Percentiles rank a stretch among this genome's conserved stretches.
Conservation (phyloP, 2,113 vertebrate genomes). For the Serinus canaria region DNA sequence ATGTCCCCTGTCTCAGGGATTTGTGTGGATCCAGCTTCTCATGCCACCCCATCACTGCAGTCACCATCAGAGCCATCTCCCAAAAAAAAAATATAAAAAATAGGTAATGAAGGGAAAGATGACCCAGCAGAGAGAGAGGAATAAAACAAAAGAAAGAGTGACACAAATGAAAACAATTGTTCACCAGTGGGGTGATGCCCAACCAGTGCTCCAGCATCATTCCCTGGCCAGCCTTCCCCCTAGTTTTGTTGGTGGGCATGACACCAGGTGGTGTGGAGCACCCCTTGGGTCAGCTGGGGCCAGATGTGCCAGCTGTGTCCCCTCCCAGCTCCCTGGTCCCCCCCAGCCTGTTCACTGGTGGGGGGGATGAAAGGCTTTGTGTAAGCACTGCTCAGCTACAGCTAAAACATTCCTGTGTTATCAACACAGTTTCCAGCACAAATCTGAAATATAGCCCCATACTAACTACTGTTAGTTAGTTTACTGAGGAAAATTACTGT, state of each 20-base stretch:
- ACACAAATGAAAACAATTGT: not conserved
- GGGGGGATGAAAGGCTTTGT: not conserved
- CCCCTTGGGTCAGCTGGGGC: not conserved
- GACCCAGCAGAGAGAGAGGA: not conserved
- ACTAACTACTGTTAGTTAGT: rapidly evolving
- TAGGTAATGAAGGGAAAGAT: not conserved
- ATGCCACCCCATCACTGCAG: not conserved
- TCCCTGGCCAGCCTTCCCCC: not conserved
- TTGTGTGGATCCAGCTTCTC: not conserved
- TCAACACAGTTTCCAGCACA: not conserved
- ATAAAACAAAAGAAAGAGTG: not conserved
- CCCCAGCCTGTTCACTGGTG: not conserved
- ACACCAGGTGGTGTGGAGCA: not conserved
- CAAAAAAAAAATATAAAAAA: too few species aligned
- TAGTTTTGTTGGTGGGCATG: not conserved
- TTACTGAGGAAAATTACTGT: not conserved
- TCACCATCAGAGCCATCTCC: rapidly evolving
- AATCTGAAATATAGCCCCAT: not conserved
- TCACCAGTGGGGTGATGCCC: not conserved
- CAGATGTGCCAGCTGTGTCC: not conserved
- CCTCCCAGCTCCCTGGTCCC: not conserved
- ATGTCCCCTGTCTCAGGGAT: not conserved
- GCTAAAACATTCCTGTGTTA: not conserved
- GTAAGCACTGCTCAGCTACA: not conserved
- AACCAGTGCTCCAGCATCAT: not conserved